Conservation (phyloP, 2,113 vertebrate species). For the Atlantisia rogersi region DNA sequence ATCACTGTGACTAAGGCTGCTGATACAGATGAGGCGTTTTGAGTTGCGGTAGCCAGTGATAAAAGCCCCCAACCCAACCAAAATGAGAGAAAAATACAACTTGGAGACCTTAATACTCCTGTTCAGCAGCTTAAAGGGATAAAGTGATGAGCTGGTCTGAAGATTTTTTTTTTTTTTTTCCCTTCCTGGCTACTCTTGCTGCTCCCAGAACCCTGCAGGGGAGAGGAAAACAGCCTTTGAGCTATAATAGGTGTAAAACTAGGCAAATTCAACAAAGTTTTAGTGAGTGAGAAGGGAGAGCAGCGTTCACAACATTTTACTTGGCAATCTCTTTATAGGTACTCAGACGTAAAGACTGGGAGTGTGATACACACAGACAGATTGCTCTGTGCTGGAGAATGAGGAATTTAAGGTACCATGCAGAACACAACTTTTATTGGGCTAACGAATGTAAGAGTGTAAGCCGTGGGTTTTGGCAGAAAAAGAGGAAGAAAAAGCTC, state of each 20-base stretch:
- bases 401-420: neutral
- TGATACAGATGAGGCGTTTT: neutral
- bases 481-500: neutral
- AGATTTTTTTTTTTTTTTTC: neutral
- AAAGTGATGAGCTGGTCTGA: neutral
- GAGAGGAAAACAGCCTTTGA: constrained; percentile 39
- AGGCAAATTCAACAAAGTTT: constrained; percentile 43
- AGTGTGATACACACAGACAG: neutral
- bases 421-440: neutral
- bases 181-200: neutral
- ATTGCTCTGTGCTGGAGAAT: neutral
- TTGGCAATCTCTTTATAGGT: constrained; percentile 15
- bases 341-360: neutral
- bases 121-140: neutral
- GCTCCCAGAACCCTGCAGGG: neutral
- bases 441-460: neutral
- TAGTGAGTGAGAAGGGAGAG: neutral
- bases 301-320: neutral
- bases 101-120: neutral
- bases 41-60: neutral
- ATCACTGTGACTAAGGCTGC: neutral
- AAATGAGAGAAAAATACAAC: neutral
- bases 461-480: neutral
- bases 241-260: constrained; percentile 43
- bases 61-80: neutral